A percentile compares a stretch with the other conserved stretches of the same genome.
Conservation (phyloP, 2,888 invertebrate species). For the Alcis repandata region DNA sequence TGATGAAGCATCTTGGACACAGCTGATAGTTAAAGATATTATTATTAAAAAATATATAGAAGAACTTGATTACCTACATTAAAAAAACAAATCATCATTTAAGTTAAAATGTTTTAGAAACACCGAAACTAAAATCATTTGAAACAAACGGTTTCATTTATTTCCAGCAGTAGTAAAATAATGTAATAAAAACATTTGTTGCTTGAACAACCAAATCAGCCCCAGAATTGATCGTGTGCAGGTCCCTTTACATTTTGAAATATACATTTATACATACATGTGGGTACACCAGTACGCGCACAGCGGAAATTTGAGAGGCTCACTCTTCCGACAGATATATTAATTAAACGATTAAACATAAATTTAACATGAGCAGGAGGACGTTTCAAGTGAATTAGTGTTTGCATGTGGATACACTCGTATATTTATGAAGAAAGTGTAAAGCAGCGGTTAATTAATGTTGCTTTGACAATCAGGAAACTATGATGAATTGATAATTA, state of each 20-base stretch:
- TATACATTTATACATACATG: conserved; percentile 23
- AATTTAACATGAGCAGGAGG: conserved; percentile 39
- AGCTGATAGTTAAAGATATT: no score
- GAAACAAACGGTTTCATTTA: no score
- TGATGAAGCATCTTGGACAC: no score
- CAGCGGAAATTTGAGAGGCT: conserved; percentile 63
- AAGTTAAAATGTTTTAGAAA: no score
- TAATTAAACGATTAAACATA: conserved; percentile 62
- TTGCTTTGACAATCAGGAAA: not conserved
- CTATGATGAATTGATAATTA: no score
- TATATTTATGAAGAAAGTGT: not conserved
- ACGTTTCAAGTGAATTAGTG: conserved; percentile 26
- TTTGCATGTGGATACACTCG: not conserved
- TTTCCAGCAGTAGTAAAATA: no score
- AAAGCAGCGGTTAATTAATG: not conserved
- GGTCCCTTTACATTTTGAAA: conserved; percentile 20
- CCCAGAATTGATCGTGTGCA: conserved; percentile 19
- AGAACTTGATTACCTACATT: no score
- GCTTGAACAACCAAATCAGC: conserved; percentile 2
- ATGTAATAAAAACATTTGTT: no score
- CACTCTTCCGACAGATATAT: conserved; percentile 61
- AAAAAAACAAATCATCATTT: no score
- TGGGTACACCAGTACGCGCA: conserved; percentile 42
- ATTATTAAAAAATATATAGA: no score
- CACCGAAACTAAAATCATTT: no score